Evolutionary conservation across 2,888 invertebrate species (phyloP).

Genomic region (Oscheius sp.): DNA sequence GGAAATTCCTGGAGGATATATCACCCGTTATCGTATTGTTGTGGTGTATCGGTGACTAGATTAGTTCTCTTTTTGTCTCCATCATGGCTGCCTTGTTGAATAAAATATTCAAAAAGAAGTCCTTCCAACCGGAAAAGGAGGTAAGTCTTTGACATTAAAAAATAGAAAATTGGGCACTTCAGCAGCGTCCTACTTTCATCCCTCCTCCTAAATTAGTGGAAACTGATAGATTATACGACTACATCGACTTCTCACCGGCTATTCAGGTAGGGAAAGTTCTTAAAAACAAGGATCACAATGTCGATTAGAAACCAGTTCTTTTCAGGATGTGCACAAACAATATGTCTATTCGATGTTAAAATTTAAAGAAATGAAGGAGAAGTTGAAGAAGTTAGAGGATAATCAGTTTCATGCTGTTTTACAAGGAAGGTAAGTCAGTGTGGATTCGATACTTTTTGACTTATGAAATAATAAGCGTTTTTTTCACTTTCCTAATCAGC

Average conservation of each 20-base stretch:
- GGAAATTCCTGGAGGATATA: too few species aligned
- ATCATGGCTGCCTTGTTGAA: background rate
- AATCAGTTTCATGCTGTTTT: conserved; percentile 21
- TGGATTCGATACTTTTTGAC: background rate
- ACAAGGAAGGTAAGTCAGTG: conserved; percentile 12
- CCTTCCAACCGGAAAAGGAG: background rate
- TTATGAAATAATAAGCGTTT: too few species aligned
- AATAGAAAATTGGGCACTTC: too few species aligned
- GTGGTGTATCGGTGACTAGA: too few species aligned
- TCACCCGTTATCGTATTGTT: too few species aligned
- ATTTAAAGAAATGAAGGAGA: background rate
- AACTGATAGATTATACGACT: background rate
- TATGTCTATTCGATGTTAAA: conserved; percentile 1
- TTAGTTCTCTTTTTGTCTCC: background rate
- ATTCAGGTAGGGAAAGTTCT: background rate
- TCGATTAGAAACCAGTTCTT: background rate
- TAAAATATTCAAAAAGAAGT: conserved; percentile 14
- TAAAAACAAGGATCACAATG: background rate
- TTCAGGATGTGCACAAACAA: background rate
- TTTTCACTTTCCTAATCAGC: too few species aligned
- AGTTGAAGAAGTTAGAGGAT: conserved; percentile 17
- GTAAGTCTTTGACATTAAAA: too few species aligned
- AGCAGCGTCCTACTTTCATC: background rate
- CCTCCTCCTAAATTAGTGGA: background rate
- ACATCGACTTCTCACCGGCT: background rate